Percentiles rank a stretch among this genome's conserved stretches.
Conservation (phyloP, 2,113 vertebrate genomes). For the Crotalus helleri region DNA sequence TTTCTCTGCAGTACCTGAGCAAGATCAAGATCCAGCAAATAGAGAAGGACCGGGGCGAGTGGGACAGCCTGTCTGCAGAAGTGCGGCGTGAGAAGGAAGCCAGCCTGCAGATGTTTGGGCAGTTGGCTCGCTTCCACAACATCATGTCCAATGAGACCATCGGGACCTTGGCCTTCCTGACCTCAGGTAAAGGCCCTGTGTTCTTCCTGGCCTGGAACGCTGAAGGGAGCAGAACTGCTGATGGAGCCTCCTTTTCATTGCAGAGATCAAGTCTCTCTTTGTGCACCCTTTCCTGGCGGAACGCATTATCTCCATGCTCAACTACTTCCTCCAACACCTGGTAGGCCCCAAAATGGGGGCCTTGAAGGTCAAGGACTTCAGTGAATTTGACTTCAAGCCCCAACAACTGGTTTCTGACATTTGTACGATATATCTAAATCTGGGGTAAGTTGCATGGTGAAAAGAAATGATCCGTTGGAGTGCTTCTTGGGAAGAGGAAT, state of each 20-base stretch:
- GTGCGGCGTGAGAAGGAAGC: slow-evolving; percentile 91
- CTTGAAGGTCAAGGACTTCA: slow-evolving; percentile 98
- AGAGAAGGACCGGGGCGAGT: slow-evolving; percentile 90
- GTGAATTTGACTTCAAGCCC: slow-evolving; percentile 98
- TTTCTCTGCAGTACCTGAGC: slow-evolving; percentile 85
- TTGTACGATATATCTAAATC: slow-evolving; percentile 96
- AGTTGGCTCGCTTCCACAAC: slow-evolving; percentile 97
- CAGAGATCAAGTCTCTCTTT: slow-evolving; percentile 93
- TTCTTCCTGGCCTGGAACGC: accelerated
- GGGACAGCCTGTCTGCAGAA: slow-evolving; percentile 85
- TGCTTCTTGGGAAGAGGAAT: not conserved
- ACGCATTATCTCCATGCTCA: slow-evolving; percentile 98
- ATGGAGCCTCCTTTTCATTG: slow-evolving; percentile 39
- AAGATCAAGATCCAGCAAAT: slow-evolving; percentile 98
- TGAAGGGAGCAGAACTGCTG: not conserved
- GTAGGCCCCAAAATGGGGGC: slow-evolving; percentile 98
- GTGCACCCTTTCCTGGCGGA: slow-evolving; percentile 95
- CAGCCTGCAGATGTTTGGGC: slow-evolving; percentile 94
- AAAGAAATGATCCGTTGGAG: too few species aligned
- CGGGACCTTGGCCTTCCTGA: slow-evolving; percentile 93
- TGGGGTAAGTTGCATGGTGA: slow-evolving; percentile 76
- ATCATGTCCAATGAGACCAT: slow-evolving; percentile 99
- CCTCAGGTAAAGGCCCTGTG: slow-evolving; percentile 78
- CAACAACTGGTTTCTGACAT: slow-evolving; percentile 98
- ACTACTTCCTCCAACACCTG: slow-evolving; percentile 96